Percentiles rank a stretch among this genome's conserved stretches.
Evolutionary conservation across 1,140 invertebrate genomes (phyloP).

Genomic region (Orchestia grillus): DNA sequence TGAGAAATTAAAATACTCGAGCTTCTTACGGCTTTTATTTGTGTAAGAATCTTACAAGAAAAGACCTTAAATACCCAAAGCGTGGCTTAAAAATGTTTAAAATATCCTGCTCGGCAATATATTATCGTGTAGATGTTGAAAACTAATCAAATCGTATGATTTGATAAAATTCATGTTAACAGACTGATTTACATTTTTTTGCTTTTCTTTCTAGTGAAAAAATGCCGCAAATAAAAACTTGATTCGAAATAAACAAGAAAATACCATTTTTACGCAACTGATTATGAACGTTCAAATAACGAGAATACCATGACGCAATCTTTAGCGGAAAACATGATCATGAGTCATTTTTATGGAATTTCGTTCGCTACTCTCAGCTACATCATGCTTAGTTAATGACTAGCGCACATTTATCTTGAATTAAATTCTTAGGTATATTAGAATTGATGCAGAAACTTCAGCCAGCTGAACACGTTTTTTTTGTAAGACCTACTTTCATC

Average conservation of each 20-base stretch:
- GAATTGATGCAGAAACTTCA: neutral
- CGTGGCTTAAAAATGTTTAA: too few species aligned
- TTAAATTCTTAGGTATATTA: neutral
- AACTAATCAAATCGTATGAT: neutral
- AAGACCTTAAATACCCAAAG: neutral
- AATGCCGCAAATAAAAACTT: neutral
- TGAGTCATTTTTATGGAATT: neutral
- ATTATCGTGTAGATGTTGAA: too few species aligned
- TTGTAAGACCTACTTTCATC: neutral
- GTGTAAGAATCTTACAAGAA: neutral
- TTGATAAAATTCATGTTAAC: neutral
- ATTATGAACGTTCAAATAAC: conserved; percentile 21
- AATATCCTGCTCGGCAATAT: too few species aligned
- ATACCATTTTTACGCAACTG: neutral
- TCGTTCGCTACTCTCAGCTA: neutral
- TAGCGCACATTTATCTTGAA: neutral
- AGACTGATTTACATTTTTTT: neutral
- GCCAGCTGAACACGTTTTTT: neutral
- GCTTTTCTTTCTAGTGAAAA: neutral
- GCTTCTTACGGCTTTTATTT: neutral
- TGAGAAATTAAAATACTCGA: neutral
- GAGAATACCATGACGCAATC: conserved; percentile 22
- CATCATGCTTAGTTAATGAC: neutral
- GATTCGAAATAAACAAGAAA: neutral
- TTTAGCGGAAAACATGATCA: neutral